These are phyloP conservation scores for Plagiodera versicolora DNA, from an alignment of 2,888 invertebrate genomes.

Conservation along the genomic window DNA sequence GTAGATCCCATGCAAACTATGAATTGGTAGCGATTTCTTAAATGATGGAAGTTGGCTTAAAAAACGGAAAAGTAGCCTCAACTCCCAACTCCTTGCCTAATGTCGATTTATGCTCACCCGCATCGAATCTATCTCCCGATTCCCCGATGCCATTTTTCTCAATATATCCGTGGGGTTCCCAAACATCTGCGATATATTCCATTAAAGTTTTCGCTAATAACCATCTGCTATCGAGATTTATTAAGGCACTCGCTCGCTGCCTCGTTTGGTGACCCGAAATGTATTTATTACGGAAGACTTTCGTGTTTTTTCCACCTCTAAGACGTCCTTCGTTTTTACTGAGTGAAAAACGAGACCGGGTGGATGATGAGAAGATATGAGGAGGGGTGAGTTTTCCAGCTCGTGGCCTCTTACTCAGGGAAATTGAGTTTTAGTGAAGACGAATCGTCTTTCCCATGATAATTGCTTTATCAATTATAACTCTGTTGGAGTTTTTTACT, in stretches of 20 bases:
- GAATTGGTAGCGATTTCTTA: too few relatives aligned
- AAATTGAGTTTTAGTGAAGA: neutral
- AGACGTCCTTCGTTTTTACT: neutral
- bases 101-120: constrained; percentile 52
- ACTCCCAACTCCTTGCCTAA: constrained; percentile 46
- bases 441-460: neutral
- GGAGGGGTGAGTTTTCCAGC: neutral
- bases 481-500: too few relatives aligned
- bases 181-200: constrained; percentile 55
- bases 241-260: constrained; percentile 6
- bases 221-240: constrained; percentile 42
- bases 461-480: neutral
- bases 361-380: neutral
- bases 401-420: neutral
- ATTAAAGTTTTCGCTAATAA: constrained; percentile 51
- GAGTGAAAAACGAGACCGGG: neutral
- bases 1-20: too few relatives aligned
- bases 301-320: neutral
- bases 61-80: too few relatives aligned
- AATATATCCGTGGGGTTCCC: constrained; percentile 51
- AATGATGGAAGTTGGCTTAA: too few relatives aligned
- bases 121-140: constrained; percentile 55
- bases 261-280: constrained; percentile 9
- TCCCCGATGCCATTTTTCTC: constrained; percentile 55
- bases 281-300: neutral